Conservation (phyloP, 1,140 invertebrate species). For the Cydia pomonella region DNA sequence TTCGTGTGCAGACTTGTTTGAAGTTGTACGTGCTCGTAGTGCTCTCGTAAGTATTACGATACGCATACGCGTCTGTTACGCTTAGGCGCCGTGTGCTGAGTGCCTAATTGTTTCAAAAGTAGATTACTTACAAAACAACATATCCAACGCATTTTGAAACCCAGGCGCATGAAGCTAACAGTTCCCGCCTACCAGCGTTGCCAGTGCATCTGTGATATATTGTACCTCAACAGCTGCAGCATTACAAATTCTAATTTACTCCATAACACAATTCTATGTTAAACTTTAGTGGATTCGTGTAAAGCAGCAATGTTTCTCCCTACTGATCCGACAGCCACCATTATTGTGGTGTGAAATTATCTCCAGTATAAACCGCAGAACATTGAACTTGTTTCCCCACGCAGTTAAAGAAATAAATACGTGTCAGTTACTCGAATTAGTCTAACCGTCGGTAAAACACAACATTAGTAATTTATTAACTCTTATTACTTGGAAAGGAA, state of each 20-base stretch:
- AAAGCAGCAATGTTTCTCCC: background rate
- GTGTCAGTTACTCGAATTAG: conserved; percentile 11
- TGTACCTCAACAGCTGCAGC: no score
- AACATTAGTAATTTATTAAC: background rate
- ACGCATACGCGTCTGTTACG: no score
- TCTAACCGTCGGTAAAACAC: background rate
- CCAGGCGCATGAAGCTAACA: no score
- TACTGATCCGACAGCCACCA: background rate
- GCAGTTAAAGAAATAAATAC: conserved; percentile 17
- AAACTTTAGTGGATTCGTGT: background rate
- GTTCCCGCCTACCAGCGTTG: no score
- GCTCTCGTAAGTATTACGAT: no score
- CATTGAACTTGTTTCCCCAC: conserved; percentile 4
- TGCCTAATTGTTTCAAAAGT: no score
- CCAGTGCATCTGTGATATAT: no score
- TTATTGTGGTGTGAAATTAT: background rate
- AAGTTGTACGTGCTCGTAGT: no score
- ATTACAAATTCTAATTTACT: background rate
- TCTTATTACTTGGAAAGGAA: background rate
- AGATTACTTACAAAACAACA: no score
- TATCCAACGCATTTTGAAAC: no score
- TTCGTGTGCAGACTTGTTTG: no score
- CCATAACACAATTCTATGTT: background rate
- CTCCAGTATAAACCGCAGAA: background rate
- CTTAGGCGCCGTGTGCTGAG: no score